These are phyloP conservation scores for Diplodus puntazzo DNA, from an alignment of 2,797 vertebrate species.

Conservation along the genomic window DNA sequence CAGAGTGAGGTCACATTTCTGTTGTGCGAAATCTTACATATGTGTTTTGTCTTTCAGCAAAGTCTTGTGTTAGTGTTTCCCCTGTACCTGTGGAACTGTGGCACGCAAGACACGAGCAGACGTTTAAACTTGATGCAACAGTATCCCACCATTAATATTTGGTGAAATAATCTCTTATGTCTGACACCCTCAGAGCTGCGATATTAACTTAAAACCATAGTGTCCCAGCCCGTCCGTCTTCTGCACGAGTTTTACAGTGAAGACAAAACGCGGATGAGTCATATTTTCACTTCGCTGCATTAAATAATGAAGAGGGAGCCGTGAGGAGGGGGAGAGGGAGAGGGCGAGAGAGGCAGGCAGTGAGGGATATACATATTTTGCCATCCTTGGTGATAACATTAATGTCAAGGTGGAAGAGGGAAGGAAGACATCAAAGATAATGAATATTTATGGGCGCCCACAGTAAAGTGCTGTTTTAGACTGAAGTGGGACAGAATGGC, in stretches of 20 bases:
- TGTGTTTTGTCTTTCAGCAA: background rate
- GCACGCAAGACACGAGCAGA: background rate
- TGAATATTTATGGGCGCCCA: slow-evolving; percentile 82
- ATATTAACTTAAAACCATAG: slow-evolving; percentile 6
- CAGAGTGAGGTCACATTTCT: slow-evolving; percentile 7
- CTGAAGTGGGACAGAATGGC: slow-evolving; percentile 80
- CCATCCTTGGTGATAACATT: slow-evolving; percentile 77
- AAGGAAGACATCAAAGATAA: slow-evolving; percentile 78
- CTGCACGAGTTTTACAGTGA: slow-evolving; percentile 40
- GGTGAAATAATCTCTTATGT: background rate
- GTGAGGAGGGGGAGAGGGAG: slow-evolving; percentile 35
- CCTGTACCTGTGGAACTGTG: background rate
- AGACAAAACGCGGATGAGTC: slow-evolving; percentile 63
- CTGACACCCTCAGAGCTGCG: slow-evolving; percentile 14
- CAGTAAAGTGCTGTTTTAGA: slow-evolving; percentile 81
- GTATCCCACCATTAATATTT: slow-evolving; percentile 3
- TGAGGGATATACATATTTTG: slow-evolving; percentile 69
- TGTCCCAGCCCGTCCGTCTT: slow-evolving; percentile 25
- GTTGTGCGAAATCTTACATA: background rate
- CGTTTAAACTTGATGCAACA: background rate
- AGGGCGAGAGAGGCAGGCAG: slow-evolving; percentile 27
- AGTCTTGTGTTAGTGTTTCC: background rate
- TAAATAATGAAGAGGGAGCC: slow-evolving; percentile 54
- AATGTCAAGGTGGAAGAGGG: slow-evolving; percentile 80
- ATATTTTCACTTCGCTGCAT: slow-evolving; percentile 65